Percentiles rank a stretch among this genome's conserved stretches.
Conservation (phyloP, 2,797 vertebrate species). For the Lycodopsis pacificus region DNA sequence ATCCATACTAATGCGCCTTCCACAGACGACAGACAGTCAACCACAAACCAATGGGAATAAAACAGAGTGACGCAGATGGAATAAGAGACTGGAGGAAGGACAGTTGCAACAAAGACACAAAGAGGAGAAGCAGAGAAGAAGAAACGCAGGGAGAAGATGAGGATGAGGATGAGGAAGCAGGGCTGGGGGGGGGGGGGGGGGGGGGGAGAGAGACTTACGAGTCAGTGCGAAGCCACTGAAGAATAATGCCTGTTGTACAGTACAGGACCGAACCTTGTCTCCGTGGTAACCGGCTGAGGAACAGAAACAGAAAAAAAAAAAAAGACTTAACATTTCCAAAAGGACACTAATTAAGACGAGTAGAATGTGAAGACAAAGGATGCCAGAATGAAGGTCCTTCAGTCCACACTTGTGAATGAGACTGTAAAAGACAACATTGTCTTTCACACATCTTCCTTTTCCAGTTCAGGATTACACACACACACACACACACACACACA, state of each 20-base stretch:
- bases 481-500: no score
- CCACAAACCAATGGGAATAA: conserved; percentile 48
- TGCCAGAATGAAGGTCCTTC: background rate
- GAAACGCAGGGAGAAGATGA: conserved; percentile 25
- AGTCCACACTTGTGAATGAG: background rate
- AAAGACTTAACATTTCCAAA: conserved; percentile 37
- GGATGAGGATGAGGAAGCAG: conserved; percentile 31
- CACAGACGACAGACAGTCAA: conserved; percentile 54
- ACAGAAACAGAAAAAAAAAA: conserved; percentile 27
- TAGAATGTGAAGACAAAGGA: conserved; percentile 1
- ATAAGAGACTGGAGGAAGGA: conserved; percentile 31
- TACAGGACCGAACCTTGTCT: conserved; percentile 97
- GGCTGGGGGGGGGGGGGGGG: background rate
- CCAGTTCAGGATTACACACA: background rate
- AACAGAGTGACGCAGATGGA: conserved; percentile 34
- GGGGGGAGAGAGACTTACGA: conserved; percentile 86
- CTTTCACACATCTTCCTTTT: background rate
- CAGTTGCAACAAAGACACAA: conserved; percentile 31
- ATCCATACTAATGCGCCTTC: conserved; percentile 61
- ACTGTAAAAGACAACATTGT: background rate
- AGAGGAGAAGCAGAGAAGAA: conserved; percentile 2
- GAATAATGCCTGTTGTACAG: conserved; percentile 97
- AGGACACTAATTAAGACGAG: conserved; percentile 27
- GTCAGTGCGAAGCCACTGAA: conserved; percentile 98
- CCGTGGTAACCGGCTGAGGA: conserved; percentile 93